Evolutionary conservation across 2,888 invertebrate genomes (phyloP).

Genomic region (Eristalis tenax): DNA sequence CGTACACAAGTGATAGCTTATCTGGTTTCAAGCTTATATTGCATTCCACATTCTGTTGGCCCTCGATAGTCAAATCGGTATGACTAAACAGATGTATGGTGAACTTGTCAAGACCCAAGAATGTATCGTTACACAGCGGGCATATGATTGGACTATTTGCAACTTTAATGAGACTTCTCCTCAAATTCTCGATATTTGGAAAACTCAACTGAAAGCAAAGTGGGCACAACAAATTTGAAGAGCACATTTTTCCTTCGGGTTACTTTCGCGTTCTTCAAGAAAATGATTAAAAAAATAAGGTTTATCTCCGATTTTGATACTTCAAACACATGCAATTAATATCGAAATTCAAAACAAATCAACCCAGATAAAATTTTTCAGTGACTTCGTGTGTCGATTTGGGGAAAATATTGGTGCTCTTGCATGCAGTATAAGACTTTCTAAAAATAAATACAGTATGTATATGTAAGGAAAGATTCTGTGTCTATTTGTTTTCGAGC

Average conservation of each 20-base stretch:
- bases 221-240: conserved; percentile 87
- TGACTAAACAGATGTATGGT: conserved; percentile 92
- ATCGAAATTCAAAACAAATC: not conserved
- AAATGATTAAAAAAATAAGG: not conserved
- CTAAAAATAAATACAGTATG: not conserved
- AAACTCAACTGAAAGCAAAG: conserved; percentile 89
- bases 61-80: conserved; percentile 77
- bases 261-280: not conserved
- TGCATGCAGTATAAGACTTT: not conserved
- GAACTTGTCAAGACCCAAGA: conserved; percentile 90
- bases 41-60: not conserved
- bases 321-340: not conserved
- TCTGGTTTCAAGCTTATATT: conserved; percentile 11
- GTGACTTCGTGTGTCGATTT: not conserved
- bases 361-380: not conserved
- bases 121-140: conserved; percentile 89
- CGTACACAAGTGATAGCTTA: not conserved
- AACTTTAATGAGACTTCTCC: conserved; percentile 87
- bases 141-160: conserved; percentile 89
- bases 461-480: not conserved
- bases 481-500: not conserved
- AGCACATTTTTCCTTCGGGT: conserved; percentile 78
- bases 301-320: not conserved
- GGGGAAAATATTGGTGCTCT: not conserved
- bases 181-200: conserved; percentile 86